Conservation (phyloP, 1,140 invertebrate species). For the Plectrocnemia conspersa region DNA sequence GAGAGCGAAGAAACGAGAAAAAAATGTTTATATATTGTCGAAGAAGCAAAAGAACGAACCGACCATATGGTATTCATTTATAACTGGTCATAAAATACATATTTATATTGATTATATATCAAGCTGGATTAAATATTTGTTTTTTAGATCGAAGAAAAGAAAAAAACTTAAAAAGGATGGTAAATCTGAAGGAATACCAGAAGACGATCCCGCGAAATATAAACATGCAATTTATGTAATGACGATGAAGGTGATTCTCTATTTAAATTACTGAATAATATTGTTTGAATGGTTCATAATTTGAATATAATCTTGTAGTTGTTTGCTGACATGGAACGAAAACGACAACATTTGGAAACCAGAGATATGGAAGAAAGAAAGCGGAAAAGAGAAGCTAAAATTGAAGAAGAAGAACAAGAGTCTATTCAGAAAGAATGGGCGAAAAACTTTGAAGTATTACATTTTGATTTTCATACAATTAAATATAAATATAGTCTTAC, state of each 20-base stretch:
- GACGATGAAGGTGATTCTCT: constrained; percentile 85
- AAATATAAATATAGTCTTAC: neutral
- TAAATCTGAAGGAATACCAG: constrained; percentile 75
- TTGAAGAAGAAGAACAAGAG: constrained; percentile 84
- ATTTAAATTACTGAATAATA: neutral
- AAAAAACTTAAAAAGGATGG: constrained; percentile 95
- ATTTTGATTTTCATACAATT: neutral
- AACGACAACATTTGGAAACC: constrained; percentile 76
- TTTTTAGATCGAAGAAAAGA: constrained; percentile 81
- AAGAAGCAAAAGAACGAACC: constrained; percentile 92
- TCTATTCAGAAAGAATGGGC: constrained; percentile 92
- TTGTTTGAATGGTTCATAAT: neutral
- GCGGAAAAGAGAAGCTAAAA: constrained; percentile 89
- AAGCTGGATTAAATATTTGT: constrained; percentile 15
- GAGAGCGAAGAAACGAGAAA: constrained; percentile 92
- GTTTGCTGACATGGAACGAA: constrained; percentile 94
- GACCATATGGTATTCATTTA: constrained; percentile 76
- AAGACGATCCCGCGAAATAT: constrained; percentile 90
- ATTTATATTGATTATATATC: constrained; percentile 10
- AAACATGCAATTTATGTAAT: constrained; percentile 94
- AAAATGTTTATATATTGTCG: constrained; percentile 94
- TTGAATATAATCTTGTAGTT: constrained; percentile 50
- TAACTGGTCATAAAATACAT: constrained; percentile 9
- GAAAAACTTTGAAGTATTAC: constrained; percentile 88
- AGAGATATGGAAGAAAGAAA: constrained; percentile 93